Percentiles rank a stretch among this genome's conserved stretches.
Evolutionary conservation across 2,888 invertebrate species (phyloP).

Genomic region (Malthinus seriepunctatus): DNA sequence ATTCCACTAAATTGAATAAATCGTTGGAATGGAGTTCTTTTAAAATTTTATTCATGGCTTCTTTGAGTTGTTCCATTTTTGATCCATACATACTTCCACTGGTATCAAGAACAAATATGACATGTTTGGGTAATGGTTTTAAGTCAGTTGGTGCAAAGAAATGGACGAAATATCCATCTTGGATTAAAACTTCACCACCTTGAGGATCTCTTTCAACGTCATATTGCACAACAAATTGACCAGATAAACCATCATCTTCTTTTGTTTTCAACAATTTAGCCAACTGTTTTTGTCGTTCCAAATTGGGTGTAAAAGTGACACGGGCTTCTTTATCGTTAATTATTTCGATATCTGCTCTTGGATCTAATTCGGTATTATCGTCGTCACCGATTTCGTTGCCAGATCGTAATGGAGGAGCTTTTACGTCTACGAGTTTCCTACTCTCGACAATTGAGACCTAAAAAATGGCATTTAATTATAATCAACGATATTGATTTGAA

Average conservation of each 20-base stretch:
- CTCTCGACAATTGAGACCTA: slow-evolving; percentile 67
- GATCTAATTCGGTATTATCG: slow-evolving; percentile 52
- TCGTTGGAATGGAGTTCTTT: slow-evolving; percentile 64
- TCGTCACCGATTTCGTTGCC: slow-evolving; percentile 66
- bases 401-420: slow-evolving; percentile 66
- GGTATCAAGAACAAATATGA: slow-evolving; percentile 74
- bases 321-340: slow-evolving; percentile 40
- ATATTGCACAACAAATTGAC: slow-evolving; percentile 72
- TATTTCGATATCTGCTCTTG: slow-evolving; percentile 42
- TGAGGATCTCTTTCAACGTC: slow-evolving; percentile 64
- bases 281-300: slow-evolving; percentile 62
- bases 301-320: slow-evolving; percentile 62
- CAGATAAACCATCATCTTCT: slow-evolving; percentile 58
- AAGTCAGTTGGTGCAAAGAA: slow-evolving; percentile 70
- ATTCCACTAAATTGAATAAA: slow-evolving; percentile 70
- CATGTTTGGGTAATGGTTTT: slow-evolving; percentile 65
- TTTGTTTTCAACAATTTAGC: slow-evolving; percentile 50
- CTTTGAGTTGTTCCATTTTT: slow-evolving; percentile 68
- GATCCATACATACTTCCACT: slow-evolving; percentile 75
- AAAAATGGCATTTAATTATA: background rate
- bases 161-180: slow-evolving; percentile 76
- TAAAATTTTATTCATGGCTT: slow-evolving; percentile 70
- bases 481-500: slow-evolving; percentile 11
- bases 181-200: slow-evolving; percentile 64
- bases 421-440: slow-evolving; percentile 62